Percentiles rank a stretch among this genome's conserved stretches.
Evolutionary conservation across 2,888 invertebrate species (phyloP).

Genomic region (Byasa hedistus): DNA sequence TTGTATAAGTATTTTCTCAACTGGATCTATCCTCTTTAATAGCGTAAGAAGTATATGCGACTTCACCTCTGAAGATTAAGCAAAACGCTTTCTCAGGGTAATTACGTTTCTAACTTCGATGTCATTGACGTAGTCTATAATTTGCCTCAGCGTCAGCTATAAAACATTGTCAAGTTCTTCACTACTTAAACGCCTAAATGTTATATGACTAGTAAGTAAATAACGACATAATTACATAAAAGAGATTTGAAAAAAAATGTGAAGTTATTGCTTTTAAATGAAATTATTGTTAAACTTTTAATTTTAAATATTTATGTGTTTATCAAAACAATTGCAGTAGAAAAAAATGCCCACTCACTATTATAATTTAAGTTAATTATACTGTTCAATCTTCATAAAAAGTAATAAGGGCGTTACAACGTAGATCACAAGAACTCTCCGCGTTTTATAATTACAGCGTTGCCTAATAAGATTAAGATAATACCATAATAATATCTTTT

Average conservation of each 20-base stretch:
- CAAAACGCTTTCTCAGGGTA: not conserved
- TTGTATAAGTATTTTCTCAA: no score
- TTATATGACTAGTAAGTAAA: not conserved
- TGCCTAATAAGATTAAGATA: constrained; percentile 4
- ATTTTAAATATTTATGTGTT: no score
- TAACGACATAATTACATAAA: not conserved
- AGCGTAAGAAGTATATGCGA: not conserved
- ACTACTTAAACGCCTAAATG: not conserved
- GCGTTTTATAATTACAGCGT: constrained; percentile 9
- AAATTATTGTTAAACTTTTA: not conserved
- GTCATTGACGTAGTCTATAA: not conserved
- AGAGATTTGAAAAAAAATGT: no score
- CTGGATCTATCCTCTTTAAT: not conserved
- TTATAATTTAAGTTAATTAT: constrained; percentile 18
- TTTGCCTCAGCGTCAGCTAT: not conserved
- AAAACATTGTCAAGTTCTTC: not conserved
- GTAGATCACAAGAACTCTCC: constrained; percentile 1
- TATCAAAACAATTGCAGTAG: no score
- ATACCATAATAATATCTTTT: not conserved
- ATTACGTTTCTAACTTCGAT: not conserved
- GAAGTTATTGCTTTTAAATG: no score
- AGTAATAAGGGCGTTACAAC: constrained; percentile 5
- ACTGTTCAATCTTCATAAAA: constrained; percentile 15
- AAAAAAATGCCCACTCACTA: not conserved
- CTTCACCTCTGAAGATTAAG: not conserved